Evolutionary conservation across 2,888 invertebrate genomes (phyloP), one percentile per base, ranked within the genome.

Genomic region (Chirona hameri): DNA sequence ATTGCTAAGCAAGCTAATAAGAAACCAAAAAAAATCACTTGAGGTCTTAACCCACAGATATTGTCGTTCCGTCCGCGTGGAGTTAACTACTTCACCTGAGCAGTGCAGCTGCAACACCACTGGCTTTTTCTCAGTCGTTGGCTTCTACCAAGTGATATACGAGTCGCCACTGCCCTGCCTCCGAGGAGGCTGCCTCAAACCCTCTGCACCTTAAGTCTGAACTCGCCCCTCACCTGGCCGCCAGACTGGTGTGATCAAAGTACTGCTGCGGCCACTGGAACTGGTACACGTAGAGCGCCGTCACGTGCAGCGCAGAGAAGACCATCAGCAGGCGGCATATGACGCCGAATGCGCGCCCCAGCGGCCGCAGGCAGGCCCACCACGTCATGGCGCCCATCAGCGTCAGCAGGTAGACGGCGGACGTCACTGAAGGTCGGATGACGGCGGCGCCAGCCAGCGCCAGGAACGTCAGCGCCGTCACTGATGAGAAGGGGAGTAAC

Each of bases 351-450:
- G 82, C 69, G 24, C 91, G 93, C 92, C 24, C 94, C 87, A 85
- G 93, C 90, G 82, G 93, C 90, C 69, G 94, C 87, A 81, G 93
- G 90, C 0, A 65, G 39, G 96, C 93, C 95, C 96, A 95, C 89
- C 94, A 95, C 1, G 96, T 96, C 83, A 95, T 93, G 48, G 94
- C 91, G 27, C 91, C 91, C 87, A 98, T 90, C 88, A 98, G 98
- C 83, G 93, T 90, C 82, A 97, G 87, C 89, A 95, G 97, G 89
- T 98, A 98, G 79, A 97, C 90, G 18, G 93, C 94, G 72, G 94
- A 94, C 39, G 93, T 92, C 55, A 95, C 89, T 82, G 96, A 95
- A 1, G 98, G 98, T 79, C 93, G 91, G 87, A 96, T 89, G 84
- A 94, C 92, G 0, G 94, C 94, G 15, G 93, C 91, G 85, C 92